A percentile compares a stretch with the other conserved stretches of the same genome.
Evolutionary conservation across 2,113 vertebrate species (phyloP).

Genomic region (Pavo muticus): DNA sequence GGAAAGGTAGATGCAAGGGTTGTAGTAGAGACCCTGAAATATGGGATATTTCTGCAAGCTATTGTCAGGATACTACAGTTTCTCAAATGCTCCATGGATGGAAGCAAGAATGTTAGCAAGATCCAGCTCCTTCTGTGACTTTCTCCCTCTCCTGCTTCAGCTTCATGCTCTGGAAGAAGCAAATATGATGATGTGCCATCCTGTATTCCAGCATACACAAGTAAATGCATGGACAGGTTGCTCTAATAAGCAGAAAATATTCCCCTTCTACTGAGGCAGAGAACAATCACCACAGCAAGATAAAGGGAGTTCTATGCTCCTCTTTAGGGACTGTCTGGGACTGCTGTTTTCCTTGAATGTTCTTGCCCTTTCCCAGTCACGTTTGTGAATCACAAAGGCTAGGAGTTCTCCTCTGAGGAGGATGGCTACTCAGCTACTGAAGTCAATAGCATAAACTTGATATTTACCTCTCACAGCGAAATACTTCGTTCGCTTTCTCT

Average conservation of each 20-base stretch:
- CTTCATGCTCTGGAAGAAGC: not conserved
- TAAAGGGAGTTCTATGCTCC: not conserved
- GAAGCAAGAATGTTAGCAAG: accelerated
- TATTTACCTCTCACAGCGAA: not conserved
- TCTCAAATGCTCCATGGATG: accelerated
- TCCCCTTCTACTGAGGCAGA: not conserved
- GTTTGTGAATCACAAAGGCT: not conserved
- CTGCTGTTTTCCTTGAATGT: not conserved
- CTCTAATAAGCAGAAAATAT: not conserved
- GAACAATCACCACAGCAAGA: not conserved
- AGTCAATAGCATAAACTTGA: not conserved
- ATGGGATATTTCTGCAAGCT: not conserved
- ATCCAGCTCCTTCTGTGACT: not conserved
- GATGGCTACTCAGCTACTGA: not conserved
- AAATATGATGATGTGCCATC: not conserved
- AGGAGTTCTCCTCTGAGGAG: not conserved
- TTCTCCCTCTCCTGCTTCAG: not conserved
- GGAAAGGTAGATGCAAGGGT: not conserved
- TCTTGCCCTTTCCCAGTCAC: not conserved
- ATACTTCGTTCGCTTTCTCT: not conserved
- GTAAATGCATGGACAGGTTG: not conserved
- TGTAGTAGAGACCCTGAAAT: not conserved
- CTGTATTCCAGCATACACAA: accelerated
- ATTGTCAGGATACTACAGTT: not conserved
- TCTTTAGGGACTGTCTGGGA: not conserved